phyloP scores from a whole-genome alignment of 2,888 invertebrate species.

The Apotomis betuletana region DNA sequence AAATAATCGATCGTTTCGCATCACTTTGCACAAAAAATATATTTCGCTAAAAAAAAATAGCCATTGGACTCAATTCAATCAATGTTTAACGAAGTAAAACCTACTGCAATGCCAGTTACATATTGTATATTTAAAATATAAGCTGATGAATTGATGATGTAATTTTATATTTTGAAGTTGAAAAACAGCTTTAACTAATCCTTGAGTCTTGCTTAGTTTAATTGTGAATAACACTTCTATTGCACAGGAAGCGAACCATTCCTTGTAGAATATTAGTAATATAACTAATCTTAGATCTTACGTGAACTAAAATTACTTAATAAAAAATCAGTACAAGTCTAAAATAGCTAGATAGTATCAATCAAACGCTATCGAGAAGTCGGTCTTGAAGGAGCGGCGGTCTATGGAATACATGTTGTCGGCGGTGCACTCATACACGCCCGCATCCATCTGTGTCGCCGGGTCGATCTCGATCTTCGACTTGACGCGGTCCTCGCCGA shows the following conservation, averaged over 20 bases:
- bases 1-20: constrained; percentile 2
- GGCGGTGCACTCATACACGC: constrained; percentile 96
- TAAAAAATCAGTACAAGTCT: constrained; percentile 17
- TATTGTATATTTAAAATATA: too few relatives aligned
- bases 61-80: background rate
- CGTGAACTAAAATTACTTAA: constrained; percentile 10
- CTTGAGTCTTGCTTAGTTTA: too few relatives aligned
- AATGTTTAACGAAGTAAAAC: too few relatives aligned
- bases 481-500: constrained; percentile 91
- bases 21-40: background rate
- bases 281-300: too few relatives aligned
- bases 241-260: too few relatives aligned
- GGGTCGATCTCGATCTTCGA: constrained; percentile 97
- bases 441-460: constrained; percentile 97
- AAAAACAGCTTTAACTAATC: too few relatives aligned
- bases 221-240: too few relatives aligned
- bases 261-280: too few relatives aligned
- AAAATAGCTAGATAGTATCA: constrained; percentile 62
- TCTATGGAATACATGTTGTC: constrained; percentile 97
- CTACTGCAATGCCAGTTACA: too few relatives aligned
- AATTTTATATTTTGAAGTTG: too few relatives aligned
- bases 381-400: constrained; percentile 95
- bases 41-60: background rate
- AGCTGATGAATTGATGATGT: too few relatives aligned
- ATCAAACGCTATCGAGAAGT: constrained; percentile 95